Evolutionary conservation across 2,113 vertebrate species (phyloP).

Genomic region (Bothrops jararaca): DNA sequence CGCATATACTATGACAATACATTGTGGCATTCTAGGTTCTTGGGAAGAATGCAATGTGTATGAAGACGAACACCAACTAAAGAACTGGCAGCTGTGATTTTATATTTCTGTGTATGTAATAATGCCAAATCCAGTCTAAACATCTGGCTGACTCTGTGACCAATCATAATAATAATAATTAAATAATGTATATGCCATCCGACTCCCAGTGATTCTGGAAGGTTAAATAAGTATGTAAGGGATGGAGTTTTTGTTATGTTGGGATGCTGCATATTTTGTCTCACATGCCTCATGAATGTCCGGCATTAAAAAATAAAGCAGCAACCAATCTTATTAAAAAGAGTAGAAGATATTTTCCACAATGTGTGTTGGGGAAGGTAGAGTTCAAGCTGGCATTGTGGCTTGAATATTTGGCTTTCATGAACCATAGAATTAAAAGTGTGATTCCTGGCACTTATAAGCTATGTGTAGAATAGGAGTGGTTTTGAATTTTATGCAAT

Average conservation of each 20-base stretch:
- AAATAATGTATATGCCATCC: background rate
- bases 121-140: background rate
- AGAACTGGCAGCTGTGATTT: background rate
- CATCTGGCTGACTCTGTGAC: background rate
- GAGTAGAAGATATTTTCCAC: background rate
- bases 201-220: background rate
- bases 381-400: background rate
- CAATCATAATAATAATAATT: background rate
- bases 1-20: background rate
- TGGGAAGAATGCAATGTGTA: background rate
- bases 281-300: background rate
- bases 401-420: background rate
- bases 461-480: background rate
- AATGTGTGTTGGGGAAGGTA: background rate
- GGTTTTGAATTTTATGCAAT: background rate
- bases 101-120: background rate
- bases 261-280: background rate
- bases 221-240: background rate
- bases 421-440: background rate
- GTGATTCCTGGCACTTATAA: background rate
- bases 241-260: background rate
- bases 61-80: background rate
- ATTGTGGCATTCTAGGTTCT: background rate
- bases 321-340: background rate
- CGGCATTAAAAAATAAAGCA: background rate